Percentiles rank a stretch among this genome's conserved stretches.
phyloP scores from a whole-genome alignment of 2,113 vertebrate species.

The Lagopus leucura region DNA sequence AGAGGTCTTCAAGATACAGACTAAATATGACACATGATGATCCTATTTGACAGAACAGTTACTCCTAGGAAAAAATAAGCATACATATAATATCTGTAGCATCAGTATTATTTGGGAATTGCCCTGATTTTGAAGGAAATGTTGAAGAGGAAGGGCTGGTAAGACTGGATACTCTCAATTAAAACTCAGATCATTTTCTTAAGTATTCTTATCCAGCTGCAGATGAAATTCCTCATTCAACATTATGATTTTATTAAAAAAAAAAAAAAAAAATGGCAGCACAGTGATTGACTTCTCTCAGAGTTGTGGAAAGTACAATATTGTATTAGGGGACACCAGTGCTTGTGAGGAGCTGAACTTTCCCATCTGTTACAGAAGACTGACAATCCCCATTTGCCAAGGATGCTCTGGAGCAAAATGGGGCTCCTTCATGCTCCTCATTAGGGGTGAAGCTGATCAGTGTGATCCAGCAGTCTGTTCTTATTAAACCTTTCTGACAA shows the following conservation, averaged over 20 bases:
- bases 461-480: neutral
- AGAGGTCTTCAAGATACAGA: neutral
- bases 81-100: neutral
- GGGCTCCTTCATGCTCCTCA: neutral
- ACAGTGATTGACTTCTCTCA: neutral
- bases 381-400: fast-evolving
- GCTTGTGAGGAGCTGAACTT: neutral
- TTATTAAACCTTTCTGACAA: neutral
- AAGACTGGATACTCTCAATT: neutral
- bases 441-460: neutral
- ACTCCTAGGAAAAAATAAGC: neutral
- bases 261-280: neutral
- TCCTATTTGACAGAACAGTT: neutral
- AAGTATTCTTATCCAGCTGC: neutral
- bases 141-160: neutral
- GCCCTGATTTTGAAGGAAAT: neutral
- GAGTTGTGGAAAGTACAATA: fast-evolving
- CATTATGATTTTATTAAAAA: neutral
- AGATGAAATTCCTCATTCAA: neutral
- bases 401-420: neutral
- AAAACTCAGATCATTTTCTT: neutral
- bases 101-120: neutral
- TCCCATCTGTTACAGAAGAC: fast-evolving
- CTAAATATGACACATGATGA: neutral
- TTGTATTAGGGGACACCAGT: fast-evolving